These are phyloP conservation scores for Pomacea canaliculata DNA, from an alignment of 2,888 invertebrate genomes.

Conservation along the genomic window DNA sequence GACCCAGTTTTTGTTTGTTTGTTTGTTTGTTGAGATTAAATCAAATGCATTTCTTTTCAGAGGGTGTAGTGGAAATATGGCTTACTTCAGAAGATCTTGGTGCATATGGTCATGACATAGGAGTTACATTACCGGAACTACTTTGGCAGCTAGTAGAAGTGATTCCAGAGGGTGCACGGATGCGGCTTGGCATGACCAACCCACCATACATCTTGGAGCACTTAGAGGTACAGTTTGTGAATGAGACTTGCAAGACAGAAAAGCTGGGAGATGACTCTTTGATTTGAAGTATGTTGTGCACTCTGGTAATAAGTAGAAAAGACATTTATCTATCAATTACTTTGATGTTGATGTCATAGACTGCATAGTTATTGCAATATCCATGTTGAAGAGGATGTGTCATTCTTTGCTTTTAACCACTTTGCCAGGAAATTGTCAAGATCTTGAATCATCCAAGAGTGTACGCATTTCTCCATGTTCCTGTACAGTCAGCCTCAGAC, in stretches of 20 bases:
- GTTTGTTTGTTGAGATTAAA: too few relatives aligned
- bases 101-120: conserved; percentile 96
- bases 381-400: too few relatives aligned
- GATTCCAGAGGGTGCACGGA: conserved; percentile 73
- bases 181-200: conserved; percentile 96
- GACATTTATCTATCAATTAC: too few relatives aligned
- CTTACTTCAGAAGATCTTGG: conserved; percentile 98
- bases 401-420: background rate
- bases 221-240: conserved; percentile 74
- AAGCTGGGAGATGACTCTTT: background rate
- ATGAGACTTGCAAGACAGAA: background rate
- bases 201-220: conserved; percentile 98
- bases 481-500: conserved; percentile 97
- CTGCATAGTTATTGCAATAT: too few relatives aligned
- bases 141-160: conserved; percentile 85
- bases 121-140: conserved; percentile 86
- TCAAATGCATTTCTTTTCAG: conserved; percentile 72
- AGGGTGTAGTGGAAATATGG: conserved; percentile 97
- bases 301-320: too few relatives aligned
- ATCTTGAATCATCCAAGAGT: conserved; percentile 89
- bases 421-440: conserved; percentile 80
- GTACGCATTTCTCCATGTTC: conserved; percentile 96
- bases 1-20: too few relatives aligned
- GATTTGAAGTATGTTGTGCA: background rate
- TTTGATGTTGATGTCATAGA: too few relatives aligned